Conservation (phyloP, 2,113 vertebrate genomes). For the Numenius arquata region DNA sequence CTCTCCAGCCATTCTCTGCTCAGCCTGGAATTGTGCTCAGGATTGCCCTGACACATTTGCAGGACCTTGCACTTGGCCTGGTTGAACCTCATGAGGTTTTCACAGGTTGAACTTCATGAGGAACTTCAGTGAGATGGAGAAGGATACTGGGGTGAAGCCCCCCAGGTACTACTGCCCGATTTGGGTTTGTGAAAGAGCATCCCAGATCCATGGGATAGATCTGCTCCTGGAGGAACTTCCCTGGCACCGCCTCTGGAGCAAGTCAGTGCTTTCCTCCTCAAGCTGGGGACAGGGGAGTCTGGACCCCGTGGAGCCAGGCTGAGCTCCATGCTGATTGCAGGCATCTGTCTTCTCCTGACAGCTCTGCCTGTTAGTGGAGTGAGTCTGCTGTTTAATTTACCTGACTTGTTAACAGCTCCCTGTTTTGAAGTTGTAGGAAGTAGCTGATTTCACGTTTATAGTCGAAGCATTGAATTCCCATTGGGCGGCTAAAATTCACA, state of each 20-base stretch:
- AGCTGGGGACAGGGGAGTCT: neutral
- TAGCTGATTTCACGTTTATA: slow-evolving; percentile 65
- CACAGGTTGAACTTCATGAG: neutral
- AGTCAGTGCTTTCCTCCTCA: neutral
- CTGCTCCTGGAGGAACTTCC: neutral
- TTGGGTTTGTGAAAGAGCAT: neutral
- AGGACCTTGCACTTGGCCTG: neutral
- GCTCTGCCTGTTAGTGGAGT: slow-evolving; percentile 65
- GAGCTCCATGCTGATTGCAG: slow-evolving; percentile 63
- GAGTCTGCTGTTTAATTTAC: slow-evolving; percentile 74
- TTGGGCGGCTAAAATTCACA: slow-evolving; percentile 58
- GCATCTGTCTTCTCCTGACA: slow-evolving; percentile 76
- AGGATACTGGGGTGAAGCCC: neutral
- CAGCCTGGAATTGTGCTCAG: neutral
- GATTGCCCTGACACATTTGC: neutral
- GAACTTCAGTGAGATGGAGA: neutral
- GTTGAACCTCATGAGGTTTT: neutral
- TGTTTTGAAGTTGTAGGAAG: slow-evolving; percentile 68
- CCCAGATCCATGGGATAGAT: neutral
- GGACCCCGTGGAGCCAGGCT: neutral
- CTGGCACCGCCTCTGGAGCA: neutral
- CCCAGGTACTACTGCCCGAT: neutral
- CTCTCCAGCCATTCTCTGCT: neutral
- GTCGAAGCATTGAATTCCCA: slow-evolving; percentile 46
- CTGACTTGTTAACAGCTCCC: slow-evolving; percentile 74